Conservation (phyloP, 2,888 invertebrate species). For the Drosophila flavopinicola region DNA sequence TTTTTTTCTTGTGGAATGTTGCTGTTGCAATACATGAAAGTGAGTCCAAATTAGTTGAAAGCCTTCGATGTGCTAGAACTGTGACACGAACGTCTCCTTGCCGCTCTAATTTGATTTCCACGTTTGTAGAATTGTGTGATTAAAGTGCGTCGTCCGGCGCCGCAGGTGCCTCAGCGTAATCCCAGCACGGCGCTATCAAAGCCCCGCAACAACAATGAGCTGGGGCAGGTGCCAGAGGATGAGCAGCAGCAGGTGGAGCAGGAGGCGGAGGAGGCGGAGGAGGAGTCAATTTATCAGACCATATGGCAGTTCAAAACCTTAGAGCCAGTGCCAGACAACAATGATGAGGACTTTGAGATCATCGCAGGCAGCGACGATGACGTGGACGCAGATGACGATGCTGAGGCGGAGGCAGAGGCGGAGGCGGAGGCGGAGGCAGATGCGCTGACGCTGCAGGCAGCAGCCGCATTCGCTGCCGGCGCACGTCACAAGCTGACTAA, state of each 20-base stretch:
- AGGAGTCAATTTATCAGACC: constrained; percentile 84
- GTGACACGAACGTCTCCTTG: constrained; percentile 4
- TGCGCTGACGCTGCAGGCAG: constrained; percentile 54
- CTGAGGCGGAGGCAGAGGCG: constrained; percentile 14
- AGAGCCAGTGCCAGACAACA: constrained; percentile 50
- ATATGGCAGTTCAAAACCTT: constrained; percentile 84
- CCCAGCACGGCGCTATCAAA: constrained; percentile 62
- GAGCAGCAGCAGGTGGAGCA: constrained; percentile 2
- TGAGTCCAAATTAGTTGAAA: too few relatives aligned
- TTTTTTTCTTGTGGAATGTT: not conserved
- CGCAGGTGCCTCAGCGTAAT: constrained; percentile 68
- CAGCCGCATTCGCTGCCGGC: constrained; percentile 62
- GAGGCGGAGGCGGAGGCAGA: constrained; percentile 42
- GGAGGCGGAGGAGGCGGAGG: constrained; percentile 42
- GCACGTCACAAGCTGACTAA: constrained; percentile 60
- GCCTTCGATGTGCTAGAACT: too few relatives aligned
- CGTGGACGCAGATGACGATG: constrained; percentile 21
- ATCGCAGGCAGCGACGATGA: constrained; percentile 42
- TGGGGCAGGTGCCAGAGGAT: not conserved
- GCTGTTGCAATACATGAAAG: too few relatives aligned
- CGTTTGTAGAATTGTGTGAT: constrained; percentile 56
- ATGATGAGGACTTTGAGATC: constrained; percentile 60
- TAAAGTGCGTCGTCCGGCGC: constrained; percentile 65
- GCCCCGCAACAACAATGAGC: constrained; percentile 23
- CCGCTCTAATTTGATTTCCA: not conserved